phyloP scores from a whole-genome alignment of 2,113 vertebrate genomes.

The Microtus ochrogaster region DNA sequence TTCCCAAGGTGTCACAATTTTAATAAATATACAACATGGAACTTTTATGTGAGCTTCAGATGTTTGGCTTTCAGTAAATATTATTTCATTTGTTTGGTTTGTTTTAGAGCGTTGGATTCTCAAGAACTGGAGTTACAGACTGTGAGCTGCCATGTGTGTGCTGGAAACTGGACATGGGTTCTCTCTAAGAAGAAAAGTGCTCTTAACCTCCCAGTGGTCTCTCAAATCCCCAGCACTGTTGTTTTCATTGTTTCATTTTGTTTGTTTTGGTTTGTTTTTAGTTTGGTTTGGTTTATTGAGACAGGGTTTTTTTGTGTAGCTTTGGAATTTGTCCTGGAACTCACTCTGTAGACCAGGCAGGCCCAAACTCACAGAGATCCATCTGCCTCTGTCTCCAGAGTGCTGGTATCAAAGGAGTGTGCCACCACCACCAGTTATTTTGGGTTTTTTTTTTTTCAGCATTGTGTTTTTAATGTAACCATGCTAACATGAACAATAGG shows the following conservation, averaged over 20 bases:
- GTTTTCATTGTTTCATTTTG: too few species aligned
- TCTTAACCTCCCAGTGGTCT: not conserved
- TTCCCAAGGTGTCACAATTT: not conserved
- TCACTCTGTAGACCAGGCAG: too few species aligned
- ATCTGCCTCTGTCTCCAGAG: too few species aligned
- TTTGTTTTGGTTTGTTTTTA: too few species aligned
- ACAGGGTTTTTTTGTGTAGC: too few species aligned
- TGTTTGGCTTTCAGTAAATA: not conserved
- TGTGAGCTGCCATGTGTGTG: too few species aligned
- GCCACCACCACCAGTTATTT: too few species aligned
- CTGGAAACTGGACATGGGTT: too few species aligned
- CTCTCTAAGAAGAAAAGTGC: not conserved
- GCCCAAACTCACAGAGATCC: too few species aligned
- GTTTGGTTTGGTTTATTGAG: too few species aligned
- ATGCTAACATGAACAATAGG: not conserved
- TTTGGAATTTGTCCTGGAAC: too few species aligned
- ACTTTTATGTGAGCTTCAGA: not conserved
- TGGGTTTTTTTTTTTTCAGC: fast-evolving
- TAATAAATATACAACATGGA: not conserved
- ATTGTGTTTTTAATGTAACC: not conserved
- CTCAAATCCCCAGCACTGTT: not conserved
- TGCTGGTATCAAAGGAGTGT: too few species aligned
- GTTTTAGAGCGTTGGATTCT: not conserved
- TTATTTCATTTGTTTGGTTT: not conserved
- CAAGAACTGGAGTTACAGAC: not conserved